Evolutionary conservation across 2,797 vertebrate genomes (phyloP), one percentile per base, ranked within the genome.

Genomic region (Dicrostonyx torquatus): DNA sequence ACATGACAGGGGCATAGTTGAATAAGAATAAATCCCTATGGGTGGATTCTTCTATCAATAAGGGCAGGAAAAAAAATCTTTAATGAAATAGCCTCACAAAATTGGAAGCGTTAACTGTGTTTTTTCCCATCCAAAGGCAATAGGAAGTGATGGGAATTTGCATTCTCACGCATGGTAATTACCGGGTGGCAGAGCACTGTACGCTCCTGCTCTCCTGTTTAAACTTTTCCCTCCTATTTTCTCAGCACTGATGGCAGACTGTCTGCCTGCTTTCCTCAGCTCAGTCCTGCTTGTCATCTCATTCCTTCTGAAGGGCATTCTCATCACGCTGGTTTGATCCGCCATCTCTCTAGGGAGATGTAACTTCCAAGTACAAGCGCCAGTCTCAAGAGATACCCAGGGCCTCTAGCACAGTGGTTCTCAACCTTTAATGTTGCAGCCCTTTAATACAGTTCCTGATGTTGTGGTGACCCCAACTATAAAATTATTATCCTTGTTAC

Each of bases 1-100:
- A 95, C 97, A 97, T 96, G 89, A 94, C 58, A 86, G 82, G 94
- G 87, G 84, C 86, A 90, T 87, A 94, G 97, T 85, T 53, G 22
- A 86, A 94, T 34, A 97, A 95, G 68, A 90, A 50, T 64, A 96
- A 92, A 75, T 87, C 73, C 78, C 60, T 92, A 90, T 78, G 96
- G 96, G 90, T 93, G 86, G 83, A 68, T 94, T 97, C 96, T 91
- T 90, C 40, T 92, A 34, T 83, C 50, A 90, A 97, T 90, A 77
- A 93, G 79, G 85, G 45, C 83, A 89, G 94, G n/a, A 8, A 75
- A 96, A 68, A 94, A 64, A 60, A 45, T 43, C 95, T 96, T 93
- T 70, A 79, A 91, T 88, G 92, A 97, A 95, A 92, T 26, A 94
- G 92, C 50, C 82, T 87, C 86, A 94, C 92, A 87, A 78, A 93